Conservation (phyloP, 2,797 vertebrate genomes). For the Helicolenus hilgendorfi region DNA sequence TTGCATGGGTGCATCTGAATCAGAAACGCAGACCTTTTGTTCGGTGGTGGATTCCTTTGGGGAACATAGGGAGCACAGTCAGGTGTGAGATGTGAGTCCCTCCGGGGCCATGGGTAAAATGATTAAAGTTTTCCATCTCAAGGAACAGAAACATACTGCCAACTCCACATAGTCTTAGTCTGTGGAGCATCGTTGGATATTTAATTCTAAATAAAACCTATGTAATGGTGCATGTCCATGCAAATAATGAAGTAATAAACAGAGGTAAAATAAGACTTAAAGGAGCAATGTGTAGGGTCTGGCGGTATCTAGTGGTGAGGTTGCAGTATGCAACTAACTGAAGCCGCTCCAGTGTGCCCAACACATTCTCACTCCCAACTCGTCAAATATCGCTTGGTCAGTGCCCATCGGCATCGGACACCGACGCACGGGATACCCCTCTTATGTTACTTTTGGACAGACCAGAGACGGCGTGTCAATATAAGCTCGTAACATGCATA, state of each 20-base stretch:
- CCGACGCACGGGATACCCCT: no score
- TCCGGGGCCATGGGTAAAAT: neutral
- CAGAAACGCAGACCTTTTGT: slow-evolving; percentile 41
- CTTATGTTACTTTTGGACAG: no score
- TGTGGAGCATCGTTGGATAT: neutral
- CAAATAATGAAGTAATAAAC: neutral
- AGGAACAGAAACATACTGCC: neutral
- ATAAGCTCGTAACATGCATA: no score
- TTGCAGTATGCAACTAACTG: no score
- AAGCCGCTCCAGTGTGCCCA: no score
- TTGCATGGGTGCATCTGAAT: slow-evolving; percentile 41
- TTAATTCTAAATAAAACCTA: neutral
- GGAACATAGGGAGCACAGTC: slow-evolving; percentile 3
- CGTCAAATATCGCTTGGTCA: neutral
- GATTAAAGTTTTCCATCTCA: slow-evolving; percentile 17
- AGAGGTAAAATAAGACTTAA: neutral
- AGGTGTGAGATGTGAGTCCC: neutral
- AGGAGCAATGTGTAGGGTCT: no score
- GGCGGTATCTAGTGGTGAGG: neutral
- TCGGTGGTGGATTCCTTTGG: slow-evolving; percentile 22
- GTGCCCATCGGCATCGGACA: no score
- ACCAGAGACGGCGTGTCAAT: no score
- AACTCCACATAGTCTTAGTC: neutral
- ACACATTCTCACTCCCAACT: neutral
- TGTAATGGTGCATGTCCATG: neutral